Percentiles rank a stretch among this genome's conserved stretches.
Conservation (phyloP, 2,113 vertebrate genomes). For the Carassius auratus region DNA sequence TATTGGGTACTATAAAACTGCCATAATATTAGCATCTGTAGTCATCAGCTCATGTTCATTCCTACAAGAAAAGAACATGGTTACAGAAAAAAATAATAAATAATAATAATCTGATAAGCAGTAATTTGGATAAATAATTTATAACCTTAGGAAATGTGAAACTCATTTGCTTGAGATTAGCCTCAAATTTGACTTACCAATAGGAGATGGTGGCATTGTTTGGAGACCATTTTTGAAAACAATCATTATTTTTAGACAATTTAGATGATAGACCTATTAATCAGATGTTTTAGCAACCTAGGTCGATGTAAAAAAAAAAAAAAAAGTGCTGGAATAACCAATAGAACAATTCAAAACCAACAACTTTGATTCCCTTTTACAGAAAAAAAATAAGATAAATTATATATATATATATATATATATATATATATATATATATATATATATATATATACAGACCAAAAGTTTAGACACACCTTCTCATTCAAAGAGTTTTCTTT, state of each 20-base stretch:
- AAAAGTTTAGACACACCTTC: no score
- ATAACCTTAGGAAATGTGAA: background rate
- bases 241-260: background rate
- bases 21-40: background rate
- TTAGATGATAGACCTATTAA: background rate
- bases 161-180: background rate
- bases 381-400: background rate
- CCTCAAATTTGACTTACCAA: background rate
- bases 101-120: background rate
- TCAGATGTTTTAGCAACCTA: background rate
- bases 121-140: background rate
- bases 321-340: no score
- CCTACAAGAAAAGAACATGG: background rate
- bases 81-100: no score
- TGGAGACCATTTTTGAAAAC: background rate
- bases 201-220: background rate
- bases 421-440: no score
- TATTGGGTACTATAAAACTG: constrained; percentile 58
- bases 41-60: background rate
- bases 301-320: no score
- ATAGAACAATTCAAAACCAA: background rate
- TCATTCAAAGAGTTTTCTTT: no score
- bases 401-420: no score
- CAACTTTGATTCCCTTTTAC: background rate
- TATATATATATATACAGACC: no score